These are phyloP conservation scores for Diarsia mendica DNA, from an alignment of 2,888 invertebrate genomes.

Conservation along the genomic window DNA sequence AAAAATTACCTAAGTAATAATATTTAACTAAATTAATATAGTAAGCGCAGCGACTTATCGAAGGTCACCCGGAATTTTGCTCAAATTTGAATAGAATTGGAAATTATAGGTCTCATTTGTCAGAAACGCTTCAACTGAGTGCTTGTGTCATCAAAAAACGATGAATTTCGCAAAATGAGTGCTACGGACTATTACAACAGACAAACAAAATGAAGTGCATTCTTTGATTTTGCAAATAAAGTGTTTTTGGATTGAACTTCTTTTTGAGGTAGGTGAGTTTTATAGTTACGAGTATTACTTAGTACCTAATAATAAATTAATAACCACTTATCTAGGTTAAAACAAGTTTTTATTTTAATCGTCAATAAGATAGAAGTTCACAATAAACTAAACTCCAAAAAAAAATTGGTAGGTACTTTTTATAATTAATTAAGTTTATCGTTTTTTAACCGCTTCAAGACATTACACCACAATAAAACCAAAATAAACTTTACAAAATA, in stretches of 20 bases:
- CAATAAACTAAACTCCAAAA: background rate
- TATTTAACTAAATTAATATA: background rate
- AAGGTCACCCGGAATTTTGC: slow-evolving; percentile 33
- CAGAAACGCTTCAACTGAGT: background rate
- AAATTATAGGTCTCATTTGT: slow-evolving; percentile 26
- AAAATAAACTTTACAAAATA: background rate
- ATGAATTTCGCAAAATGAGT: background rate
- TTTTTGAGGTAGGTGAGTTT: slow-evolving; percentile 29
- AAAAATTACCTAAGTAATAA: background rate
- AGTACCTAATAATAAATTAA: too few species aligned
- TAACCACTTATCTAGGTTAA: background rate
- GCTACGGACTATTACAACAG: background rate
- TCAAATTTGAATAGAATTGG: slow-evolving; percentile 3
- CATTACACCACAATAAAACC: background rate
- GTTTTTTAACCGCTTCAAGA: background rate
- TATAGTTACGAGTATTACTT: too few species aligned
- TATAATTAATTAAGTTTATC: too few species aligned
- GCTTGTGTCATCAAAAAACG: slow-evolving; percentile 17
- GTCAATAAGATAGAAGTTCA: background rate
- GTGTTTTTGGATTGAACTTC: slow-evolving; percentile 2
- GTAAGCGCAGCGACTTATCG: background rate
- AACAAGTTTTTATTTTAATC: background rate
- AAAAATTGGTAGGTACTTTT: too few species aligned
- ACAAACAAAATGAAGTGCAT: background rate
- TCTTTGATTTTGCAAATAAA: background rate